Evolutionary conservation across 2,888 invertebrate species (phyloP).

Genomic region (Clusia tigrina): DNA sequence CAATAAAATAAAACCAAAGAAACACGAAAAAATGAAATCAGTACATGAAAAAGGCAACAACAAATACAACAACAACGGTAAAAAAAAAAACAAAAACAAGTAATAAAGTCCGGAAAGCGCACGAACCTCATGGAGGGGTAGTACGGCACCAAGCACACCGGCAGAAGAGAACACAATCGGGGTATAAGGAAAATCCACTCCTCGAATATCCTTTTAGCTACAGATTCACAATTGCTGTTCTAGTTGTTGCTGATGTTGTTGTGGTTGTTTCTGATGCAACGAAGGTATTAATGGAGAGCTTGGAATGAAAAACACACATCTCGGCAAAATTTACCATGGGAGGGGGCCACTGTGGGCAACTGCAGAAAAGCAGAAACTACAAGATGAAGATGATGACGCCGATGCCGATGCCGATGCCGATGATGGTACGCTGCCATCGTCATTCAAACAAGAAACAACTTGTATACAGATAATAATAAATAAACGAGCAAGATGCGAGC

Average conservation of each 20-base stretch:
- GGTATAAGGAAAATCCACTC: not conserved
- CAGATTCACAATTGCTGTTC: too few species aligned
- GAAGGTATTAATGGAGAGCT: not conserved
- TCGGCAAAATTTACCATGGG: too few species aligned
- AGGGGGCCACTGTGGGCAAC: not conserved
- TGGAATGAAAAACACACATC: not conserved
- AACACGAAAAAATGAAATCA: conserved; percentile 36
- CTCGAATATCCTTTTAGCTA: not conserved
- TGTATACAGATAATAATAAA: conserved; percentile 58
- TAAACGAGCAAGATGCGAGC: conserved; percentile 46
- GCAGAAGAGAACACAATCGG: not conserved
- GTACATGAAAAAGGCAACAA: conserved; percentile 39
- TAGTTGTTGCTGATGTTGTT: too few species aligned
- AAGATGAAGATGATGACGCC: not conserved
- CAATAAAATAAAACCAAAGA: conserved; percentile 10
- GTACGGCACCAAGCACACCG: not conserved
- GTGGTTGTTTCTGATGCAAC: too few species aligned
- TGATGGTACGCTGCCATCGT: conserved; percentile 25
- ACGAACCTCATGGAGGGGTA: not conserved
- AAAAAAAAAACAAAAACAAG: not conserved
- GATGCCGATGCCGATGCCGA: not conserved
- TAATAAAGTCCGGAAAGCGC: not conserved
- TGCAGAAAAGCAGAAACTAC: not conserved
- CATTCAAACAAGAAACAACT: conserved; percentile 56
- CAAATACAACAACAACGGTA: conserved; percentile 41